Conservation (phyloP, 2,797 vertebrate genomes). For the Halcyon leucocephala region DNA sequence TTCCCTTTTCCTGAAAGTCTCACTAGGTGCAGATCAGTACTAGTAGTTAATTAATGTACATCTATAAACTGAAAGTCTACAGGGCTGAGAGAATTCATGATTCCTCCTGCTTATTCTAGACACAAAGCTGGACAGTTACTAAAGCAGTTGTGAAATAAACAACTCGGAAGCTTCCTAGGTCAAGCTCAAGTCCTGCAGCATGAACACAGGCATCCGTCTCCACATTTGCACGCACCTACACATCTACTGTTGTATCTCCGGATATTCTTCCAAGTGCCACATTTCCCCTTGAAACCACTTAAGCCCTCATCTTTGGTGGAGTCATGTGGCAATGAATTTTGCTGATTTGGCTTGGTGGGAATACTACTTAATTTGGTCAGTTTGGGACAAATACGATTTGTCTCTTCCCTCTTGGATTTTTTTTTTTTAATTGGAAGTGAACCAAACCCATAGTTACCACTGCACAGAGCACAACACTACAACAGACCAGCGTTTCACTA, state of each 20-base stretch:
- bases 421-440: background rate
- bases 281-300: background rate
- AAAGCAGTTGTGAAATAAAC: background rate
- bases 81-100: background rate
- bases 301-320: background rate
- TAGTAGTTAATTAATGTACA: background rate
- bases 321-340: fast-evolving
- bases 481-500: background rate
- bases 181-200: background rate
- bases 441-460: fast-evolving
- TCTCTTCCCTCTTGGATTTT: background rate
- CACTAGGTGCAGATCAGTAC: background rate
- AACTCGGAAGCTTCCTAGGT: background rate
- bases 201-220: background rate
- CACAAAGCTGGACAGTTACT: background rate
- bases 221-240: fast-evolving
- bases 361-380: background rate
- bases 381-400: background rate
- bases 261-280: background rate
- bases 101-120: background rate
- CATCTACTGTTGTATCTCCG: too few relatives aligned
- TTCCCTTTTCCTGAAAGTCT: background rate
- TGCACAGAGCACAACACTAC: background rate
- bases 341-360: background rate
- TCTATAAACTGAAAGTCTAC: background rate